Base-by-base conservation (phyloP, 2,797 vertebrate genomes). In the Sarcoramphus papa region DNA sequence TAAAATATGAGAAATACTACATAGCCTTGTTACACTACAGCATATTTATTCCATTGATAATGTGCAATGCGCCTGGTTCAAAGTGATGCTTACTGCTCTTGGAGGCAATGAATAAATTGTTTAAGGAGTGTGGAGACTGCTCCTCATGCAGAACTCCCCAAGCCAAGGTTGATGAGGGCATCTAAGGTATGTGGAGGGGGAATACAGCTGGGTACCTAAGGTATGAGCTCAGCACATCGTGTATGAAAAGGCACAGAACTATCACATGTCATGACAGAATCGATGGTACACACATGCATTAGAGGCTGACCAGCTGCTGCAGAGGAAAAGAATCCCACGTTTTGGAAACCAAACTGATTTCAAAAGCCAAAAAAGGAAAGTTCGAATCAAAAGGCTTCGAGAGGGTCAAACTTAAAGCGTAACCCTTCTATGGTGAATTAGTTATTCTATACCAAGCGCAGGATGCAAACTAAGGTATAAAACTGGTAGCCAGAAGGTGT, bases 151-250 rank as follows among this genome's bases (percentile, higher is more conserved):
- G 69, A 48, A 43, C 12, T 56, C 50, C 54, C 41, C 48, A 40
- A 30, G 20, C 25, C 27, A 59, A 73, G 28, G 23, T 20, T 53
- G 77, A 40, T 37, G 22, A 59, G 45, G 27, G 15, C 30, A 60
- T 76, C 47, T 70, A 33, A 70, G n/a, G 65, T 65, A 22, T 1
- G 5, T 9, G 17, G 41, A 81, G 30, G 14, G 10, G 33, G 27
- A 16, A 27, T 10, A 43, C 50, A 54, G n/a, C 13, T 48, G 72
- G 14, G 18, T 48, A 74, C 51, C 41, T 30, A 35, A 15, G 13
- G 69, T 8, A 25, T 12, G 51, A 77, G 31, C 16, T 80, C 54
- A 27, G 37, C 7, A 14, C 0, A 0, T 24, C 0, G 1, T 14
- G 15, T 53, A 41, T 50, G 43, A 70, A 91, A 62, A 62, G 23